Evolutionary conservation across 1,140 invertebrate genomes (phyloP), one percentile per base, ranked within the genome.

Genomic region (Drosophila ficusphila): DNA sequence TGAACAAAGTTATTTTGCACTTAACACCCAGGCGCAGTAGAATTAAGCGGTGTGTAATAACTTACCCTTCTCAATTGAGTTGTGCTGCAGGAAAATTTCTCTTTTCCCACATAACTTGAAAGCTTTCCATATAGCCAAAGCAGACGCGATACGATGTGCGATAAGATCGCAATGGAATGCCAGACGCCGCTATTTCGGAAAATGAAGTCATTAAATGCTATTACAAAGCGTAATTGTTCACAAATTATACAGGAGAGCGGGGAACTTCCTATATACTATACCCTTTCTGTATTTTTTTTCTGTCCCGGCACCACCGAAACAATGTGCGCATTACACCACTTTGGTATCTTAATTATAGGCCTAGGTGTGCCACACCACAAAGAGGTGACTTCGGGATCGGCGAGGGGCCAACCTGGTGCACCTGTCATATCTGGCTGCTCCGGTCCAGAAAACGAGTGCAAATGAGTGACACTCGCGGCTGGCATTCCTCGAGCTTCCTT

Each of bases 191-290:
- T 64, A 74, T 68, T 82, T 72, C 49, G 56, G 48, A 54, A 86
- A 86, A 86, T 88, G 65, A 88, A 88, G 82, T 88, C 82, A 88
- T 88, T 88, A 88, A 88, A 88, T 89, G 82, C 56, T 88, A 88
- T 88, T 88, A 88, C 82, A 88, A 89, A 82, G 82, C 82, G 82
- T 88, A 88, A 88, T 88, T 89, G 82, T 88, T 88, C 83, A 86
- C 81, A 85, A 85, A 86, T 85, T 85, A 85, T 73, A 62, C 54
- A 78, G 69, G 70, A 60, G 72, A 77, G 38, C 42, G 33, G 46
- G 49, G 39, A 64, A 77, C 79, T 85, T 83, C 79, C 67, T 57
- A 52, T 49, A 72, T 75, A 75, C 61, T n/a, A n/a, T n/a, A n/a
- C 71, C 71, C 53, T 65, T 74, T 33, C 42, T 33, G 18, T 16